Base-by-base conservation (phyloP, 2,113 vertebrate genomes). In the Anolis carolinensis region DNA sequence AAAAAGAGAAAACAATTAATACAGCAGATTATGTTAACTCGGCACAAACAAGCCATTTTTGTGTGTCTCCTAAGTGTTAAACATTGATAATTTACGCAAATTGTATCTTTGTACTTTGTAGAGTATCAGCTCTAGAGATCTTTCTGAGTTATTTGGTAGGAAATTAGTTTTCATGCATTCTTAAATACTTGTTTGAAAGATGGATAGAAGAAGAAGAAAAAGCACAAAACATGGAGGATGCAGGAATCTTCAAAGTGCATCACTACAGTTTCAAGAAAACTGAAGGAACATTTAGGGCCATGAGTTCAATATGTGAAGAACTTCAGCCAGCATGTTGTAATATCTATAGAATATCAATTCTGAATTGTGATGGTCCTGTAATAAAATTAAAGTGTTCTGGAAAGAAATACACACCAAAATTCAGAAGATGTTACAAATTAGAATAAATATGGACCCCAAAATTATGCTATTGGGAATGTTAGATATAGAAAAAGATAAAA, bases 1-100 rank as follows among this genome's bases (percentile, higher is more conserved):
- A 90, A 93, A 93, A 95, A 94, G 92, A 84, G 13, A 85, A 86
- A 86, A 86, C 84, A 93, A 94, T 93, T 93, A 95, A 88, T 92
- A 91, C 81, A 87, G 84, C 83, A 95, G 86, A 90, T 95, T 92
- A 93, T 90, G 84, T 87, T 93, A 95, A 89, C 80, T 93, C 86
- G 91, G 70, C 90, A 92, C 82, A 94, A 95, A 95, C 94, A 96
- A 93, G 65, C 84, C 79, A 77, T 82, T 93, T 87, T 44, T 90
- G 30, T 91, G 86, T 86, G 44, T 92, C 82, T 95, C 91, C 80
- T 55, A 90, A 79, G 52, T 93, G 88, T 94, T 95, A 95, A 95
- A 95, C 85, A 94, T 30, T 76, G 72, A 86, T 93, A 94, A 92
- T 96, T 94, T 92, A 91, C 89, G 75, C 76, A 94, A 81, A 93